Percentiles rank a stretch among this genome's conserved stretches.
These are phyloP conservation scores for Clarias macrocephalus DNA, from an alignment of 2,113 vertebrate species.

Conservation along the genomic window DNA sequence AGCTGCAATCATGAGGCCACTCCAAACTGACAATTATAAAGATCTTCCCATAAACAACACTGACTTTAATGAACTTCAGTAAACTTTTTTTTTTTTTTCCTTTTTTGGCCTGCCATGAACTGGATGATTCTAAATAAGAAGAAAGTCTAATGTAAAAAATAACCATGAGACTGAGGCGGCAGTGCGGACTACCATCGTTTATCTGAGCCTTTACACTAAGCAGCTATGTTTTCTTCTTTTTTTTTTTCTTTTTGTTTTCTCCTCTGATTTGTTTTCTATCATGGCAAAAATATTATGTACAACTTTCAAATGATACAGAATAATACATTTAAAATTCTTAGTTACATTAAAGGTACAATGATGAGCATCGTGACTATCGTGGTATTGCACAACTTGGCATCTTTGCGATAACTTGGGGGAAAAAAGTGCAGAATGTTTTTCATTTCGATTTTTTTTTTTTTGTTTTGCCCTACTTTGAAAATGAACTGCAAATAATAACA, in stretches of 20 bases:
- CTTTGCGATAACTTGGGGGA: slow-evolving; percentile 64
- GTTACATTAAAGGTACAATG: slow-evolving; percentile 92
- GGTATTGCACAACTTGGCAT: slow-evolving; percentile 88
- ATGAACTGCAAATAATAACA: slow-evolving; percentile 71
- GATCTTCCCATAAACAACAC: slow-evolving; percentile 50
- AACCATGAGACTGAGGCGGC: slow-evolving; percentile 34
- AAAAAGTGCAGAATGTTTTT: slow-evolving; percentile 86
- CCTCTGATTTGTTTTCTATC: slow-evolving; percentile 78
- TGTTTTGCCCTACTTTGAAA: slow-evolving; percentile 54
- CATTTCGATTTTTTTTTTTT: slow-evolving; percentile 5
- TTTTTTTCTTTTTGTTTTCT: background rate
- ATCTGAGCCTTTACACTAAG: slow-evolving; percentile 26
- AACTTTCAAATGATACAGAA: slow-evolving; percentile 83
- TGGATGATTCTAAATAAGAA: slow-evolving; percentile 52
- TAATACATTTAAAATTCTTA: slow-evolving; percentile 89
- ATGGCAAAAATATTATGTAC: slow-evolving; percentile 94
- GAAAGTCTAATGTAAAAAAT: slow-evolving; percentile 44
- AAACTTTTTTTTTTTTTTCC: slow-evolving; percentile 28
- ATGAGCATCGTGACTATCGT: slow-evolving; percentile 81
- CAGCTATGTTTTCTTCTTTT: slow-evolving; percentile 39
- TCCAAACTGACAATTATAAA: slow-evolving; percentile 50
- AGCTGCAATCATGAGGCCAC: slow-evolving; percentile 36
- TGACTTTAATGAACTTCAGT: slow-evolving; percentile 45
- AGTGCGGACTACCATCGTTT: slow-evolving; percentile 34
- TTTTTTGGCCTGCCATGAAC: slow-evolving; percentile 44